Conservation (phyloP, 2,113 vertebrate genomes). For the Platichthys flesus region DNA sequence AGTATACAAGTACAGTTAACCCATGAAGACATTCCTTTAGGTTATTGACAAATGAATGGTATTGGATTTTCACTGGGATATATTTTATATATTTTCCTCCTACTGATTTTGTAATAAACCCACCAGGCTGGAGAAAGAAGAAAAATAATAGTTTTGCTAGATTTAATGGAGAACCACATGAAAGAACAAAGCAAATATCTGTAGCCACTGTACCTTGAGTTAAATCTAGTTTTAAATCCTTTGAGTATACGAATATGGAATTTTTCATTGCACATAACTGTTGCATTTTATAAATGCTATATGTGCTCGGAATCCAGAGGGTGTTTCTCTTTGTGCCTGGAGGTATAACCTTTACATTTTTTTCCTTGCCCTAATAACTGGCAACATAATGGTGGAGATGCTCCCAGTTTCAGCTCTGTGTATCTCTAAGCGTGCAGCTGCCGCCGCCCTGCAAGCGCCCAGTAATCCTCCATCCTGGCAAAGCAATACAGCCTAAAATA, state of each 20-base stretch:
- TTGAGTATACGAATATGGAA: constrained; percentile 18
- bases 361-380: constrained; percentile 62
- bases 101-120: constrained; percentile 13
- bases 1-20: constrained; percentile 9
- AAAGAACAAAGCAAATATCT: constrained; percentile 52
- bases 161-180: constrained; percentile 35
- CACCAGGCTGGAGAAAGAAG: neutral
- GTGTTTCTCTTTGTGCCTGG: constrained; percentile 51
- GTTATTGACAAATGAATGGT: constrained; percentile 13
- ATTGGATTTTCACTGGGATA: neutral
- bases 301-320: constrained; percentile 19
- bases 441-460: constrained; percentile 61
- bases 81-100: constrained; percentile 5
- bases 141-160: neutral
- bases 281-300: constrained; percentile 26
- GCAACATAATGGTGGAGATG: constrained; percentile 66
- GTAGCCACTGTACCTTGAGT: constrained; percentile 26
- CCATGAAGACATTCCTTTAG: neutral
- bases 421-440: constrained; percentile 76
- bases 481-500: constrained; percentile 68
- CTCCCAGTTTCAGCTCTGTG: constrained; percentile 63
- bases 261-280: constrained; percentile 31
- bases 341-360: constrained; percentile 64
- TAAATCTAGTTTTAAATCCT: constrained; percentile 19
- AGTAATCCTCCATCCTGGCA: constrained; percentile 75